Evolutionary conservation across 2,888 invertebrate genomes (phyloP), one percentile per base, ranked within the genome.

Genomic region (Formica aserva): DNA sequence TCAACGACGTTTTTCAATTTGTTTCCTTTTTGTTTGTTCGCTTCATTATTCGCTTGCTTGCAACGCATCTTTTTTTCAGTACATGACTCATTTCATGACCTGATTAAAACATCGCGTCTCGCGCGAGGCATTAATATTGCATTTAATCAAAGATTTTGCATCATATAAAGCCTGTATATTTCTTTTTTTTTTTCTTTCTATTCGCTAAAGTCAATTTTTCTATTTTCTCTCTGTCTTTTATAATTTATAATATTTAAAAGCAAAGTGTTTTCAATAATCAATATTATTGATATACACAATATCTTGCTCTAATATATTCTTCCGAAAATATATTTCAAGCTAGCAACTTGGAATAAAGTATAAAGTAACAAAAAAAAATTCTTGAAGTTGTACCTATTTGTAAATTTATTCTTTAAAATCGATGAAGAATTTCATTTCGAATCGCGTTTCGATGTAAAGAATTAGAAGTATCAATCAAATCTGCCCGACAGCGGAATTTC

Each of bases 1-100:
- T 41, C 74, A 81, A 85, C 48, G 67, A 71, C 57, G 62, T 77
- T 82, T 83, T 87, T 85, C 87, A 89, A 89, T 89, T 87, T 86
- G 69, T 84, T 77, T 80, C 75, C 83, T 38, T n/a, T n/a, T 66
- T 52, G 77, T 74, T 78, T 85, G 15, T 78, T 55, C 48, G 60
- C 62, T 57, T 85, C 62, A 57, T 26, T 45, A 6, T 60, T 45
- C 57, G 8, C 18, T 15, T 13, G 13, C 32, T 26, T 35, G 41
- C 45, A 35, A 65, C 32, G 41, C 57, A 22, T 52, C 11, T 26
- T 32, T 71, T 35, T 45, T 45, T 71, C 18, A 35, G n/a, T 57
- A 4, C 32, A 29, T 55, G 11, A 71, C 22, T 71, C 60, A 32
- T 57, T 78, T 32, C 38, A n/a, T 18, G 13, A 57, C 29, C 38